A percentile compares a stretch with the other conserved stretches of the same genome.
These are phyloP conservation scores for Clarias pachynema DNA, from an alignment of 2,797 vertebrate genomes.

Conservation along the genomic window DNA sequence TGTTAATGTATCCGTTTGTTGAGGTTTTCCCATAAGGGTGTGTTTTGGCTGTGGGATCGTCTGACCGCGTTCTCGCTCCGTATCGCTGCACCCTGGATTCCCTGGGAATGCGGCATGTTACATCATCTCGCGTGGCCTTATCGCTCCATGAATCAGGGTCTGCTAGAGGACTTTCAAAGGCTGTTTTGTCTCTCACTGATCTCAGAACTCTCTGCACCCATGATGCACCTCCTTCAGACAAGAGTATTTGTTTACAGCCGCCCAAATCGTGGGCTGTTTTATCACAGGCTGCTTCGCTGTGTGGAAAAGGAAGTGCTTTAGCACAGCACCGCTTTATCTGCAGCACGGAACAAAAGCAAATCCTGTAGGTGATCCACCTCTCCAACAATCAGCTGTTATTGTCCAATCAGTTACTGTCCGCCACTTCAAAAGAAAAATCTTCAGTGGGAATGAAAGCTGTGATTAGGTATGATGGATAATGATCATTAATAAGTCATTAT, in stretches of 20 bases:
- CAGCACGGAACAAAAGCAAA: constrained; percentile 51
- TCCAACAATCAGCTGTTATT: constrained; percentile 31
- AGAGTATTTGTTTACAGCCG: constrained; percentile 77
- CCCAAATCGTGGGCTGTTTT: constrained; percentile 72
- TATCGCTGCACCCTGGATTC: constrained; percentile 55
- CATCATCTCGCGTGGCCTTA: constrained; percentile 74
- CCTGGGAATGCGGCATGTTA: constrained; percentile 68
- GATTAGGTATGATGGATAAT: constrained; percentile 45
- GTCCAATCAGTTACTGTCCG: constrained; percentile 33
- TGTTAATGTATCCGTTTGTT: constrained; percentile 31
- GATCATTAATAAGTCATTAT: constrained; percentile 46
- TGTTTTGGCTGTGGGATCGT: constrained; percentile 39
- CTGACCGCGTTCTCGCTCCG: constrained; percentile 35
- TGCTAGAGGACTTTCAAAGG: constrained; percentile 76
- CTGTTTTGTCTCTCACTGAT: constrained; percentile 80
- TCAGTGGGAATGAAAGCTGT: constrained; percentile 16
- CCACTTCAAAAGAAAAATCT: constrained; percentile 1
- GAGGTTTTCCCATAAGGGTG: constrained; percentile 44
- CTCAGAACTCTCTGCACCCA: constrained; percentile 75
- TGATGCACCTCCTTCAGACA: constrained; percentile 69
- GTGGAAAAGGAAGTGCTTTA: constrained; percentile 65
- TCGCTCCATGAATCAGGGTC: constrained; percentile 73
- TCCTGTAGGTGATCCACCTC: constrained; percentile 55
- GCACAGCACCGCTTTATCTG: constrained; percentile 55
- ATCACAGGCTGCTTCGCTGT: constrained; percentile 60